Percentiles rank a stretch among this genome's conserved stretches.
These are phyloP conservation scores for Drosophila kokeensis DNA, from an alignment of 2,888 invertebrate species.

Conservation along the genomic window DNA sequence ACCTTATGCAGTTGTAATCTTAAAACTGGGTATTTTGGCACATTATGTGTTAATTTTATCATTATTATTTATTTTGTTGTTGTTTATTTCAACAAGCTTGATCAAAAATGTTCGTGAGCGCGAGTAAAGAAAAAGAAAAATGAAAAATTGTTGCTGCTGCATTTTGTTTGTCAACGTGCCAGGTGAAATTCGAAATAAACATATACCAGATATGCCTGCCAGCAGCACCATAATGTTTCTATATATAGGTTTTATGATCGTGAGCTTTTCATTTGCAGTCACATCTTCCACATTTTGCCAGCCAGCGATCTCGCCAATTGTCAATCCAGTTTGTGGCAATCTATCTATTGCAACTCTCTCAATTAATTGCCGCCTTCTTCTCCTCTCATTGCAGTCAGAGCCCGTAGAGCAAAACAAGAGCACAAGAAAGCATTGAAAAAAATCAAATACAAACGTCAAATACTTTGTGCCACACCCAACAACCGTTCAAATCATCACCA, in stretches of 20 bases:
- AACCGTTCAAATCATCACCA: conserved; percentile 32
- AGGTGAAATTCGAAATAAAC: neutral
- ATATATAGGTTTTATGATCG: neutral
- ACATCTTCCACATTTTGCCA: neutral
- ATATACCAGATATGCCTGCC: neutral
- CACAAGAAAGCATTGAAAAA: conserved; percentile 10
- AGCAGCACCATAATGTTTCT: neutral
- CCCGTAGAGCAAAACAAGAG: neutral
- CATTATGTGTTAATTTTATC: neutral
- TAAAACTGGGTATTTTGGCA: neutral
- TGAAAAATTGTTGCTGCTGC: neutral
- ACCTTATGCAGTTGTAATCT: conserved; percentile 31
- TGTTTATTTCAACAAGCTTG: neutral
- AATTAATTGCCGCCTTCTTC: neutral
- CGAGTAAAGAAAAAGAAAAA: neutral
- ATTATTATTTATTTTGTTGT: conserved; percentile 5
- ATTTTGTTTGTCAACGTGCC: conserved; percentile 11
- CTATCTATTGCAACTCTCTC: neutral
- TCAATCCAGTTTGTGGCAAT: neutral
- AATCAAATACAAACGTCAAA: conserved; percentile 12
- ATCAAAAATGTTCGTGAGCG: neutral
- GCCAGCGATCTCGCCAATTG: neutral
- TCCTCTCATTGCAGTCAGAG: neutral
- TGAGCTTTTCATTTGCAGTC: neutral
- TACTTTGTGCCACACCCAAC: conserved; percentile 34